Percentiles rank a stretch among this genome's conserved stretches.
Evolutionary conservation across 2,888 invertebrate genomes (phyloP).

Genomic region (Microplitis manilae): DNA sequence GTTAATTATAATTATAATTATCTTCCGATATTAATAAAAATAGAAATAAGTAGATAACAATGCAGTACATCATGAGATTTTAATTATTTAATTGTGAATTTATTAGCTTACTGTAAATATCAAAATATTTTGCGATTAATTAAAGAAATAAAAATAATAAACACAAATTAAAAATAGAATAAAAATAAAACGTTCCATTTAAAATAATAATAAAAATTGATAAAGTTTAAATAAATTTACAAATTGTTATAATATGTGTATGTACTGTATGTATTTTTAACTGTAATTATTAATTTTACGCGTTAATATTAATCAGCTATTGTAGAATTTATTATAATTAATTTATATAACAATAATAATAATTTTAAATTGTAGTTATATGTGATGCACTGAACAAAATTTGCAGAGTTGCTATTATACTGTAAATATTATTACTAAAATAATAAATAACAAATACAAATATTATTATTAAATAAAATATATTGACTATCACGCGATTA

Average conservation of each 20-base stretch:
- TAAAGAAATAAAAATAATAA: not conserved
- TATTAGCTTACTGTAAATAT: constrained; percentile 12
- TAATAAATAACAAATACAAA: not conserved
- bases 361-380: constrained; percentile 31
- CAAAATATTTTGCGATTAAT: not conserved
- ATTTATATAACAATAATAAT: constrained; percentile 1
- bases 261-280: constrained; percentile 11
- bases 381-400: constrained; percentile 43
- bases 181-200: constrained; percentile 12
- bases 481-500: constrained; percentile 41
- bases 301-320: constrained; percentile 4
- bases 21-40: constrained; percentile 26
- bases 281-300: constrained; percentile 10
- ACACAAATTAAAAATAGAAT: not conserved
- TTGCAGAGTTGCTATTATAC: constrained; percentile 24
- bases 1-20: constrained; percentile 11
- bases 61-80: not conserved
- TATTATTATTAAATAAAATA: constrained; percentile 28
- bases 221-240: not conserved
- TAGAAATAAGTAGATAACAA: constrained; percentile 12
- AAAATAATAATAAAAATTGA: not conserved
- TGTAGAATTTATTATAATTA: constrained; percentile 11
- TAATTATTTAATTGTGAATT: not conserved
- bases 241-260: not conserved
- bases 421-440: constrained; percentile 33